A percentile compares a stretch with the other conserved stretches of the same genome.
Evolutionary conservation across 2,888 invertebrate species (phyloP).

Genomic region (Charanyca ferruginea): DNA sequence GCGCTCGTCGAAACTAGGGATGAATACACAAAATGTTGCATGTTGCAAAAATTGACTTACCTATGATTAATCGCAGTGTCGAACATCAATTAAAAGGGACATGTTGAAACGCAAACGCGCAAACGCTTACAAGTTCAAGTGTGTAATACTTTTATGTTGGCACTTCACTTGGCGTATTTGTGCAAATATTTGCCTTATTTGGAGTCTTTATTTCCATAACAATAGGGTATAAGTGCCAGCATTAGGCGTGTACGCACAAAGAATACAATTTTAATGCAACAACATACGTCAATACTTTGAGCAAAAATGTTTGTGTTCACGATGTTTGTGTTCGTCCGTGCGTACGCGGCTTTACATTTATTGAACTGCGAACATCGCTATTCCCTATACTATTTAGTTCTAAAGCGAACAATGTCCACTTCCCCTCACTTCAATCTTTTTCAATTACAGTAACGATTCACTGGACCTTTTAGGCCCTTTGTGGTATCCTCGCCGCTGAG

Average conservation of each 20-base stretch:
- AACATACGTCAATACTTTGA: no score
- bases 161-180: no score
- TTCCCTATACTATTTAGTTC: conserved; percentile 38
- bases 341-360: conserved; percentile 14
- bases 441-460: conserved; percentile 75
- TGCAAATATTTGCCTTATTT: no score
- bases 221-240: no score
- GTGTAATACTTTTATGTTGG: conserved; percentile 6
- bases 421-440: conserved; percentile 66
- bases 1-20: neutral
- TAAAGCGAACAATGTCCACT: conserved; percentile 63
- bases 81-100: neutral
- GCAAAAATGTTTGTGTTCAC: no score
- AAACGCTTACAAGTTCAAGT: neutral
- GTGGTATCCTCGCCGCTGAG: conserved; percentile 71
- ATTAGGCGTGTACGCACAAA: no score
- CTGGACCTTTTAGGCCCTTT: conserved; percentile 73
- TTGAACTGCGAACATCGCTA: conserved; percentile 39
- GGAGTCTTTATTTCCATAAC: no score
- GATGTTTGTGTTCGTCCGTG: neutral
- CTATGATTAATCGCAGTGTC: neutral
- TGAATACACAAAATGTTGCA: neutral
- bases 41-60: neutral
- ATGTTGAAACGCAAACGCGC: neutral
- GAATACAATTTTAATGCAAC: no score